phyloP scores from a whole-genome alignment of 2,113 vertebrate species.

The Scophthalmus maximus region DNA sequence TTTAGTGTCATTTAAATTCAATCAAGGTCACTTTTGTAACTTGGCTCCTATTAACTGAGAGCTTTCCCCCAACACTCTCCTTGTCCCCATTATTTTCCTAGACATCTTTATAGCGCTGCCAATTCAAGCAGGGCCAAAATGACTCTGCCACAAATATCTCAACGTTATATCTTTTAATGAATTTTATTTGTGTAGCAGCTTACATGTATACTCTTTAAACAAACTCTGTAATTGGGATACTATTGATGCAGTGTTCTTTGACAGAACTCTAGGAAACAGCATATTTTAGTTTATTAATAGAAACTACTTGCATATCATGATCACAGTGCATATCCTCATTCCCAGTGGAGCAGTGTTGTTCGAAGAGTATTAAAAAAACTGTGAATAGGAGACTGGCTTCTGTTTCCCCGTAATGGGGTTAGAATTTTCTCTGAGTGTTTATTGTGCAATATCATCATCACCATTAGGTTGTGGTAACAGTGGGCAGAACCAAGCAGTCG shows the following conservation, averaged over 20 bases:
- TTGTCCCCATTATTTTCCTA: neutral
- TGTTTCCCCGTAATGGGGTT: conserved; percentile 55
- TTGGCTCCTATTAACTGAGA: neutral
- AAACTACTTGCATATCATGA: conserved; percentile 6
- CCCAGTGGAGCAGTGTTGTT: conserved; percentile 30
- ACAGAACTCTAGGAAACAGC: neutral
- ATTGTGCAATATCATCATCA: conserved; percentile 39
- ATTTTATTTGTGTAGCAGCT: neutral
- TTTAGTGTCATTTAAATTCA: neutral
- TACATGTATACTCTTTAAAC: neutral
- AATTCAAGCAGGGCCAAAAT: too few relatives aligned
- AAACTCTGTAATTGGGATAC: neutral
- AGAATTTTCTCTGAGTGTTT: conserved; percentile 31
- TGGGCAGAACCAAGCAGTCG: conserved; percentile 3
- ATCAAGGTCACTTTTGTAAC: neutral
- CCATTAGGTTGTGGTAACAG: conserved; percentile 39
- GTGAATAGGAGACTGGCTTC: conserved; percentile 28
- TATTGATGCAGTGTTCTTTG: neutral
- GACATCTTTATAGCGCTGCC: neutral
- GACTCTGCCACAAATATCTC: too few relatives aligned
- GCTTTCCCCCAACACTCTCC: too few relatives aligned
- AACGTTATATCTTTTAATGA: neutral
- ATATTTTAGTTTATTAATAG: conserved; percentile 10
- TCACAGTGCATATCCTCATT: conserved; percentile 33
- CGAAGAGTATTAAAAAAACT: conserved; percentile 12